These are phyloP conservation scores for Tetrao urogallus DNA, from an alignment of 2,113 vertebrate species.

Conservation along the genomic window DNA sequence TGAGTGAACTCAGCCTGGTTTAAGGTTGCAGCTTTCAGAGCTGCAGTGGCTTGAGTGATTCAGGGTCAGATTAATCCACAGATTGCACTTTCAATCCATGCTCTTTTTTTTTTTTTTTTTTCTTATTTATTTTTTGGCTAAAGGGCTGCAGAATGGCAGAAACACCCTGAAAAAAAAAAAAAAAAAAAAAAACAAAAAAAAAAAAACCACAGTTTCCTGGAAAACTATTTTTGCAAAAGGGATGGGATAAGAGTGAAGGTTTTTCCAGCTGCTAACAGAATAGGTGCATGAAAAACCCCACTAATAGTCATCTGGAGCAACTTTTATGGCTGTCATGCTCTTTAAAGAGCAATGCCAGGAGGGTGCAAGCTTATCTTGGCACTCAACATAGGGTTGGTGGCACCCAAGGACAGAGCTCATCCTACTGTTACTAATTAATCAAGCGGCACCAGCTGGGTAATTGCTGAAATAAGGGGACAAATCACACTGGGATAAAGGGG, in stretches of 20 bases:
- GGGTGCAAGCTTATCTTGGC: accelerated
- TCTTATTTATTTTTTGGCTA: neutral
- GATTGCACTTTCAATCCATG: neutral
- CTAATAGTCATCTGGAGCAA: accelerated
- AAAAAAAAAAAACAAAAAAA: neutral
- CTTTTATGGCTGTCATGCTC: neutral
- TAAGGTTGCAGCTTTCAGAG: slow-evolving; percentile 36
- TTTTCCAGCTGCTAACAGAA: neutral
- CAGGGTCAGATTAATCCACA: neutral
- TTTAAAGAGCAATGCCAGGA: neutral
- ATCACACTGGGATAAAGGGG: neutral
- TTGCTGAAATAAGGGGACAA: too few relatives aligned
- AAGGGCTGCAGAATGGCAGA: neutral
- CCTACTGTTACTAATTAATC: neutral
- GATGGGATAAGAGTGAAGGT: too few relatives aligned
- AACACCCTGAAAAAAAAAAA: neutral
- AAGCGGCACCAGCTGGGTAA: neutral
- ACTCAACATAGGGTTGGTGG: accelerated
- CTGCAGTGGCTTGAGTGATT: neutral
- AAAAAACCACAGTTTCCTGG: neutral
- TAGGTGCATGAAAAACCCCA: accelerated
- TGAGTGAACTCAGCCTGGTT: slow-evolving; percentile 5
- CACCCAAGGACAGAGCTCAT: neutral
- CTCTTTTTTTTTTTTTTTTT: neutral
- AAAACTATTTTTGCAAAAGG: neutral